Conservation (phyloP, 2,797 vertebrate genomes). For the Amphiprion clarkii region DNA sequence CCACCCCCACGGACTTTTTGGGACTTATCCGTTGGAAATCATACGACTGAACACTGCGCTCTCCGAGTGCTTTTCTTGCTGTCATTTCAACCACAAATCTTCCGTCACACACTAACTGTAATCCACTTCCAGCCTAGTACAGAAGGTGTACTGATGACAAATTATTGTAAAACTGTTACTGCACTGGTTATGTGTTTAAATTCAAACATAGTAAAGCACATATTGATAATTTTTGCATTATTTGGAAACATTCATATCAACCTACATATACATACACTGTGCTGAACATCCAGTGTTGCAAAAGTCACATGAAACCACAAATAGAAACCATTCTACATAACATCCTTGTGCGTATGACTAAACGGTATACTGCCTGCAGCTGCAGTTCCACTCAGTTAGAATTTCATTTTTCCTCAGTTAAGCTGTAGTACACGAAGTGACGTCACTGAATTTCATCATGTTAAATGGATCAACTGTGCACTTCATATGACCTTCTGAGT, state of each 20-base stretch:
- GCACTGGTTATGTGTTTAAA: too few species aligned
- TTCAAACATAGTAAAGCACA: not conserved
- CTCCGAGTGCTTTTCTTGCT: too few species aligned
- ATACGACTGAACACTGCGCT: too few species aligned
- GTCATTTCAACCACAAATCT: too few species aligned
- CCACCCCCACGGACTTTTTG: too few species aligned
- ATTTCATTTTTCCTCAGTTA: constrained; percentile 42
- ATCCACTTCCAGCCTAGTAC: too few species aligned
- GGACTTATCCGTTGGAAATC: too few species aligned
- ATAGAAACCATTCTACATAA: constrained; percentile 43
- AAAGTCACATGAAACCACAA: constrained; percentile 24
- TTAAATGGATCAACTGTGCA: constrained; percentile 22
- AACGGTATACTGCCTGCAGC: constrained; percentile 51
- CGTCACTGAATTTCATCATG: constrained; percentile 27
- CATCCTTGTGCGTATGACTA: constrained; percentile 30
- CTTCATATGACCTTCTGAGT: constrained; percentile 28
- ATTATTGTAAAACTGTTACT: too few species aligned
- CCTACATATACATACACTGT: not conserved
- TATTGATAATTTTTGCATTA: not conserved
- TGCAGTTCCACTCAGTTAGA: constrained; percentile 37
- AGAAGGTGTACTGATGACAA: too few species aligned
- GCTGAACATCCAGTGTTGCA: not conserved
- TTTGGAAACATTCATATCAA: not conserved
- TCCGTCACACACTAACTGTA: too few species aligned
- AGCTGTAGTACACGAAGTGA: constrained; percentile 47